A percentile compares a stretch with the other conserved stretches of the same genome.
Evolutionary conservation across 2,888 invertebrate species (phyloP).

Genomic region (Apamea epomidion): DNA sequence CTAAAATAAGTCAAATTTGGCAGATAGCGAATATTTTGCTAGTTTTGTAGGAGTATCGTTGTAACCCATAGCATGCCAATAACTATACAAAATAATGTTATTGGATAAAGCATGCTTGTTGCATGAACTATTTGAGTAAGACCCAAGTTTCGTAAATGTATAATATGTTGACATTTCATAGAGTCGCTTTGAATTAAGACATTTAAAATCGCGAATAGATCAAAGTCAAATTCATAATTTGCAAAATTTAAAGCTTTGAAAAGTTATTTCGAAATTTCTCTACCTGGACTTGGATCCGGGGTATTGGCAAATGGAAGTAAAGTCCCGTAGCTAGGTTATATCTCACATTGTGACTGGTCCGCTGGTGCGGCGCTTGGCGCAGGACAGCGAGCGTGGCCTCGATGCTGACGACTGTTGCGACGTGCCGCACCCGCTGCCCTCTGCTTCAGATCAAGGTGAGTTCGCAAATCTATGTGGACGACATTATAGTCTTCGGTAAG

Average conservation of each 20-base stretch:
- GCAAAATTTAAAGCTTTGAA: constrained; percentile 27
- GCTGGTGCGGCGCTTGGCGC: constrained; percentile 90
- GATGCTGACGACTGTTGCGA: constrained; percentile 89
- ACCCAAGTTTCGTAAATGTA: constrained; percentile 68
- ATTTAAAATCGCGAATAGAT: constrained; percentile 25
- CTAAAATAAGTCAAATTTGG: constrained; percentile 59
- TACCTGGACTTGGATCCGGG: constrained; percentile 65
- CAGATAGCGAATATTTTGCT: constrained; percentile 54
- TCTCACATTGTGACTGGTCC: constrained; percentile 91
- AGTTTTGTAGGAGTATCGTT: constrained; percentile 63
- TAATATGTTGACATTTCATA: constrained; percentile 62
- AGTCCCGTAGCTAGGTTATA: constrained; percentile 87
- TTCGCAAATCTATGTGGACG: constrained; percentile 55
- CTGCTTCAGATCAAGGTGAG: constrained; percentile 88
- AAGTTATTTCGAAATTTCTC: constrained; percentile 40
- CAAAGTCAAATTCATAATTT: constrained; percentile 52
- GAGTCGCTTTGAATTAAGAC: constrained; percentile 66
- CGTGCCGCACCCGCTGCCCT: constrained; percentile 89
- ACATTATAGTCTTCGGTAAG: constrained; percentile 55
- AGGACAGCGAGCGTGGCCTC: constrained; percentile 89
- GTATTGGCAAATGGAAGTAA: constrained; percentile 79
- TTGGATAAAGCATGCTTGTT: constrained; percentile 81
- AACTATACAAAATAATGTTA: constrained; percentile 71
- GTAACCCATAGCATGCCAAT: constrained; percentile 78
- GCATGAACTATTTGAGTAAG: constrained; percentile 76